Base-by-base conservation (phyloP, 2,113 vertebrate species). In the Boulengerochromis microlepis region DNA sequence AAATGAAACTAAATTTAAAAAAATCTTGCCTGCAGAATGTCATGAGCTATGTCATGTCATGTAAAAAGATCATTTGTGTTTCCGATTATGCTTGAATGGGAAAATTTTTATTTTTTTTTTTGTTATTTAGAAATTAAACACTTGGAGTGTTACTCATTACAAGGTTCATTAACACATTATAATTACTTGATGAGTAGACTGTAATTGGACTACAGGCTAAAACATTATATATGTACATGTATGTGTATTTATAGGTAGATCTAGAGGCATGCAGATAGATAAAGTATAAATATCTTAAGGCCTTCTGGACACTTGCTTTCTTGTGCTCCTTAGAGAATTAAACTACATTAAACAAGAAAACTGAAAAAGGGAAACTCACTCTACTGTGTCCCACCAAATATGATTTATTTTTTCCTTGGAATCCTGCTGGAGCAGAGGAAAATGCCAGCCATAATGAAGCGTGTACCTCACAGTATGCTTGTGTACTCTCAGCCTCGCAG, bases 121-220 rank as follows among this genome's bases (percentile, higher is more conserved):
- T 29, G 52, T 86, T 90, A 56, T 83, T 87, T 64, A 89, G 57
- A 81, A 84, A 84, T 94, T 91, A 89, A 91, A 89, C 93, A 93
- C 88, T 86, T 81, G 45, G 71, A 64, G 85, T 86, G 80, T 82
- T 91, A 85, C 90, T 93, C 86, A 94, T 95, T 90, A 92, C 91
- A 91, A 71, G 93, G 90, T 92, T 87, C 93, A 93, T 93, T 95
- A 93, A 87, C 66, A 89, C 82, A 15, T 93, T 86, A 54, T 94
- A 92, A 94, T 91, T 90, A 71, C 85, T 85, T 76, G 82, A 90
- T 66, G 87, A 89, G 88, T 83, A 74, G 66, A 86, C 56, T 87
- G 26, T 89, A 85, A 92, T 94, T 87, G 81, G 42, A 56, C 66
- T 81, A 50, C 84, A 80, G 80, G 86, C 80, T 82, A 76, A 0